Evolutionary conservation across 2,797 vertebrate species (phyloP), one percentile per base, ranked within the genome.

Genomic region (Aplochiton taeniatus): DNA sequence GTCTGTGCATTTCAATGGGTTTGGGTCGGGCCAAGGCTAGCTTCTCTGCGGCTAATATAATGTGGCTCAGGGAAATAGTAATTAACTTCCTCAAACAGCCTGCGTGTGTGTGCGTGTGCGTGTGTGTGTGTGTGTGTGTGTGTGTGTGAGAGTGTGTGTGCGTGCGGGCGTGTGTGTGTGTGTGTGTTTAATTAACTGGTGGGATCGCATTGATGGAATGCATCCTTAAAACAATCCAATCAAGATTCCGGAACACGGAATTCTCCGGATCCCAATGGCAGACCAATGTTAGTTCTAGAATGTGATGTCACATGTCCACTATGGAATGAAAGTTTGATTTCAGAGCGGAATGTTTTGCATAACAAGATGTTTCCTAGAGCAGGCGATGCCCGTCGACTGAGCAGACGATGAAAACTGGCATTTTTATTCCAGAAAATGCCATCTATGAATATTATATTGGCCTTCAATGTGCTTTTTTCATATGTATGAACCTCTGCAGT

Each of bases 1-100:
- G n/a, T 55, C 44, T 13, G 48, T 72, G 72, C 71, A 82, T 79
- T 80, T 67, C 63, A 65, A 86, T 78, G 54, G 56, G 68, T 72
- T 79, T 69, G 61, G 71, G 78, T 77, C 73, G 81, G 70, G 20
- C 48, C 12, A 48, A 74, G 79, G 69, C 73, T 46, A 67, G 58
- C n/a, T 59, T 76, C 72, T 68, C 71, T 67, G 18, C 48, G 59
- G 63, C 43, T 73, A 74, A 68, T 69, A 51, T 56, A 64, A 72
- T 72, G 66, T 65, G 63, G 66, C 64, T 70, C 16, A 42, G 48
- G 69, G 54, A 73, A 75, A 72, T 63, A 70, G 61, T 83, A 78
- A 84, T 80, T 78, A 86, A 61, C 67, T 58, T 70, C 43, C 43
- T 69, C 45, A 68, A 55, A 47, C 65, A 45, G 65, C 20, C 6